Evolutionary conservation across 2,797 vertebrate species (phyloP), one percentile per base, ranked within the genome.

Genomic region (Propithecus deckenii): DNA sequence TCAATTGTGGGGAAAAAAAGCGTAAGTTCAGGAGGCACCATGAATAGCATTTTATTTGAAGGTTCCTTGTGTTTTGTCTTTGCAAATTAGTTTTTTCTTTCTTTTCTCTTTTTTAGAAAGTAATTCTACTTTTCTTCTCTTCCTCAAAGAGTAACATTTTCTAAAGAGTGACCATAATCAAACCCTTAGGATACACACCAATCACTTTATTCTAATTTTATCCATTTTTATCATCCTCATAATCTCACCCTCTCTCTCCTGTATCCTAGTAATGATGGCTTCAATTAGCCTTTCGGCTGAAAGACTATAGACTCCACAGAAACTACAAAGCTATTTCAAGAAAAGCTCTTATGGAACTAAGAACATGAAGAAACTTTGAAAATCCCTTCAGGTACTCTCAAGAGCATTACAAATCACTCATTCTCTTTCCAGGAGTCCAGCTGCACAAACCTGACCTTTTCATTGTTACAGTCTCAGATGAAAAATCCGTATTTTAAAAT

Each of bases 401-500:
- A 23, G 41, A 91, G 63, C 15, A 81, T 57, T 84, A 50, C 65
- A 81, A 92, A 95, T 96, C 52, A 72, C 87, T 96, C 14, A 32
- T 75, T 95, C 46, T 48, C 94, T 67, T 95, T 94, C 80, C n/a
- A 96, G 86, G 55, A 90, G 1, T 84, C 67, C 30, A 95, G 75
- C 84, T 65, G 75, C 91, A 96, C 52, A 94, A 25, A 74, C 48
- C 20, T 96, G 95, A 97, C 92, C 95, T 98, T 97, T 94, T 83
- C 76, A 63, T 79, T 85, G 63, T 63, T 9, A 65, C 6, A 63
- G 86, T 90, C 89, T 95, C 94, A 97, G 92, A 94, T 98, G 81
- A 98, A 98, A 94, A 94, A 83, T 87, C 22, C 32, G 0, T 38
- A 95, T 63, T 87, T 81, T 96, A 89, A 97, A 98, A 48, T 28